phyloP scores from a whole-genome alignment of 1,140 invertebrate genomes.

The Ostrea edulis region DNA sequence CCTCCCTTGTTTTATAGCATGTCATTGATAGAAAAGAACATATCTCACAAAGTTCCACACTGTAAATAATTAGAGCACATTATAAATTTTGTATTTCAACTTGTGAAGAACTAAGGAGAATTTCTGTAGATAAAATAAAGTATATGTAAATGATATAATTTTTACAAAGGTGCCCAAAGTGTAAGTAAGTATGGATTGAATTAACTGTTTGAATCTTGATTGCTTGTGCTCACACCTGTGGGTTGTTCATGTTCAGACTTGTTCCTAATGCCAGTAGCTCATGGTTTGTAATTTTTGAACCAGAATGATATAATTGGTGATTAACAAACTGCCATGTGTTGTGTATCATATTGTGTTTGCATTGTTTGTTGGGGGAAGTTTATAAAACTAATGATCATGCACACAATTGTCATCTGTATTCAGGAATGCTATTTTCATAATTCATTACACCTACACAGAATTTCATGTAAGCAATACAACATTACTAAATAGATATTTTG shows the following conservation, averaged over 20 bases:
- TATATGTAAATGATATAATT: neutral
- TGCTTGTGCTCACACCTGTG: slow-evolving; percentile 23
- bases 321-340: slow-evolving; percentile 4
- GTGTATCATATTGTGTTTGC: slow-evolving; percentile 7
- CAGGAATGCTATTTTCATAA: neutral
- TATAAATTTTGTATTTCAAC: no score
- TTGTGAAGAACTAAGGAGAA: no score
- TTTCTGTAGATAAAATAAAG: no score
- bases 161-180: neutral
- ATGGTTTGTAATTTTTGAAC: neutral
- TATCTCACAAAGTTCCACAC: no score
- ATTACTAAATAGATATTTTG: neutral
- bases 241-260: neutral
- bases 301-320: neutral
- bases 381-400: neutral
- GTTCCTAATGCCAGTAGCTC: slow-evolving; percentile 9
- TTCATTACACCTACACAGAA: neutral
- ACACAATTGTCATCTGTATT: neutral
- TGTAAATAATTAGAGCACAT: no score
- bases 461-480: neutral
- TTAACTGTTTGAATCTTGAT: neutral
- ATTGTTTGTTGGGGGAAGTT: neutral
- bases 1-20: no score
- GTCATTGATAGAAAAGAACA: no score
- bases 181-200: neutral